Evolutionary conservation across 2,888 invertebrate species (phyloP).

Genomic region (Cataglyphis rosenhaueri): DNA sequence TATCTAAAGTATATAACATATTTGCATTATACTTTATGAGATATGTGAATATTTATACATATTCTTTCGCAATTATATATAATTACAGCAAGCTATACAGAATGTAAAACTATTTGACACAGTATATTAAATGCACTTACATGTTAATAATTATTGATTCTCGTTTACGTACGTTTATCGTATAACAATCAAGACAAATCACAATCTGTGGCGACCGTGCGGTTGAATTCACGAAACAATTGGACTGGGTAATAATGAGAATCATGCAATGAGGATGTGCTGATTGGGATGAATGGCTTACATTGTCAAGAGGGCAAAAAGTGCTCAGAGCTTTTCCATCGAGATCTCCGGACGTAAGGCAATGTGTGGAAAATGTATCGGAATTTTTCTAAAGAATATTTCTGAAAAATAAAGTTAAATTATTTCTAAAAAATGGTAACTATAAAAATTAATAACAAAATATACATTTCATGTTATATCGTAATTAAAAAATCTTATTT

Average conservation of each 20-base stretch:
- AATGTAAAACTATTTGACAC: neutral
- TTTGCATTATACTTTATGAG: neutral
- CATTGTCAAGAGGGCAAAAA: conserved; percentile 79
- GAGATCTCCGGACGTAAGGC: conserved; percentile 25
- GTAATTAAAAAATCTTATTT: neutral
- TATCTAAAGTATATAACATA: neutral
- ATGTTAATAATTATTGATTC: neutral
- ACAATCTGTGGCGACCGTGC: conserved; percentile 47
- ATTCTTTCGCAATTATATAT: neutral
- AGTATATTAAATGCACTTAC: neutral
- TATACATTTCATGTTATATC: neutral
- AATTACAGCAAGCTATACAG: neutral
- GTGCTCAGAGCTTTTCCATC: conserved; percentile 66
- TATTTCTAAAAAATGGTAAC: neutral
- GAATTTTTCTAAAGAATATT: neutral
- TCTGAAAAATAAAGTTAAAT: neutral
- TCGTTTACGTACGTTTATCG: neutral
- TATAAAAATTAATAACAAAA: neutral
- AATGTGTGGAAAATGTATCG: neutral
- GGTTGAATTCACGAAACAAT: conserved; percentile 80
- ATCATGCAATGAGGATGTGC: conserved; percentile 84
- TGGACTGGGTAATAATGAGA: conserved; percentile 80
- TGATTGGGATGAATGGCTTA: conserved; percentile 83
- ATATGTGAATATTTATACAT: too few relatives aligned
- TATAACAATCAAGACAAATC: conserved; percentile 6